phyloP scores from a whole-genome alignment of 2,797 vertebrate species.

The Ambastaia sidthimunki region DNA sequence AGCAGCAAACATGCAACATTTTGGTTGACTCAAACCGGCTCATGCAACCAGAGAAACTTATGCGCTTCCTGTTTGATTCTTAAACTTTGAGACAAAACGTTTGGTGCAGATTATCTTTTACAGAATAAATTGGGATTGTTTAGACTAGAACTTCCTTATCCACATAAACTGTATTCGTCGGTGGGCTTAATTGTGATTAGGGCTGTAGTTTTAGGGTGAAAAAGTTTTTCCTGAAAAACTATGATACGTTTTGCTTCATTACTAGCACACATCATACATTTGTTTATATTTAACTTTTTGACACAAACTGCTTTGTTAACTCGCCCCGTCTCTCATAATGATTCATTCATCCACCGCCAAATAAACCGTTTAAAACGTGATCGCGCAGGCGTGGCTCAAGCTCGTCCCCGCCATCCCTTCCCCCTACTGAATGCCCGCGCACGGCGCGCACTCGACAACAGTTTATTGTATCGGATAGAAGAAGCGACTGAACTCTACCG shows the following conservation, averaged over 20 bases:
- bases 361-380: constrained; percentile 64
- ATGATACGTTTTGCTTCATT: background rate
- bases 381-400: constrained; percentile 81
- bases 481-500: constrained; percentile 53
- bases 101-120: background rate
- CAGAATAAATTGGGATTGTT: background rate
- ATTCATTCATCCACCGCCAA: constrained; percentile 34
- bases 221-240: background rate
- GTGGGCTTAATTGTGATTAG: no score
- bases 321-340: constrained; percentile 19
- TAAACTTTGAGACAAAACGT: background rate
- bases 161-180: background rate
- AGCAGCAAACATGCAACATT: background rate
- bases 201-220: background rate
- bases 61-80: background rate
- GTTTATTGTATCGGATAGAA: constrained; percentile 75
- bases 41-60: background rate
- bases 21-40: background rate
- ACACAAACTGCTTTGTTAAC: constrained; percentile 30
- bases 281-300: background rate
- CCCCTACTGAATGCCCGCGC: constrained; percentile 62
- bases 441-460: constrained; percentile 72
- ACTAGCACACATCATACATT: background rate
- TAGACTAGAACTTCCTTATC: background rate
- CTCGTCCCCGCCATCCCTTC: constrained; percentile 74